These are phyloP conservation scores for Phylloscopus whistleri DNA, from an alignment of 2,113 vertebrate species.

Conservation along the genomic window DNA sequence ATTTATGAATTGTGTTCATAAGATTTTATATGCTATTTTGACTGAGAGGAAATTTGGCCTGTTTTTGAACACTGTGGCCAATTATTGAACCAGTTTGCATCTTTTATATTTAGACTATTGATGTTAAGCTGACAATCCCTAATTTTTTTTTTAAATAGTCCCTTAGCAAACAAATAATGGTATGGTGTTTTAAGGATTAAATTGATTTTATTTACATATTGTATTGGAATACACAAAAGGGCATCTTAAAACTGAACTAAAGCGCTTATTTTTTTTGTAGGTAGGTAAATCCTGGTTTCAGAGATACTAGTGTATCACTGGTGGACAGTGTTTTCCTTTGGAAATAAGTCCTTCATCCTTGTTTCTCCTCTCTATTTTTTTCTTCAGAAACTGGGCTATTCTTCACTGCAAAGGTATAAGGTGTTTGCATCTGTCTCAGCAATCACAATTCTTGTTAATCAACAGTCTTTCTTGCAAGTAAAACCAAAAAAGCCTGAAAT, in stretches of 20 bases:
- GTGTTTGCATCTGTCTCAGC: not conserved
- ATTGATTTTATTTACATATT: not conserved
- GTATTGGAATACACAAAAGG: not conserved
- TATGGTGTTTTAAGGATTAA: not conserved
- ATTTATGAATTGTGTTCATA: not conserved
- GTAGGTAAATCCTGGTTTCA: not conserved
- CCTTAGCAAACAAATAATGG: not conserved
- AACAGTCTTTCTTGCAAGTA: not conserved
- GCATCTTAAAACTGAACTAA: not conserved
- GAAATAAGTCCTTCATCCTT: not conserved
- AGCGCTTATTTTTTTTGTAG: not conserved
- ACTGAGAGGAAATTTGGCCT: not conserved
- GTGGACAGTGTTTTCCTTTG: not conserved
- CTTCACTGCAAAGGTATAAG: not conserved
- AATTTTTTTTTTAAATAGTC: not conserved
- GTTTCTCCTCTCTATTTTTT: not conserved
- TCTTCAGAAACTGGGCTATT: not conserved
- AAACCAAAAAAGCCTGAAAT: not conserved
- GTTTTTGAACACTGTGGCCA: not conserved
- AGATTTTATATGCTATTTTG: not conserved
- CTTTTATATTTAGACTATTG: not conserved
- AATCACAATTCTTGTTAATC: not conserved
- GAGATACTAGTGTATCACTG: not conserved
- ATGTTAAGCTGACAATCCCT: not conserved
- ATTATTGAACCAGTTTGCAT: not conserved